Percentiles rank a stretch among this genome's conserved stretches.
Conservation (phyloP, 2,113 vertebrate species). For the Chitala chitala region DNA sequence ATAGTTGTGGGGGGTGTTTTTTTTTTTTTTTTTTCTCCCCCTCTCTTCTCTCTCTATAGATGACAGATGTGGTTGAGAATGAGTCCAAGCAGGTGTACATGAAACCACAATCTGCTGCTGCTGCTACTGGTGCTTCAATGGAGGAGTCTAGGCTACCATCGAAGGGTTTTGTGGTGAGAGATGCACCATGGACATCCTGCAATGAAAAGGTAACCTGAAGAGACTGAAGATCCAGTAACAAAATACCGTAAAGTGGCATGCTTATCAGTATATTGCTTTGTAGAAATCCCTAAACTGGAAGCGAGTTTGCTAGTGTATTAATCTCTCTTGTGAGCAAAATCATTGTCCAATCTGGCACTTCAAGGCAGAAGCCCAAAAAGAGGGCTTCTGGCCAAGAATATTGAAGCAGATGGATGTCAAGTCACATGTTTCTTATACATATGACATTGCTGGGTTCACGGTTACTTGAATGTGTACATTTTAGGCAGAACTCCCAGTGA, state of each 20-base stretch:
- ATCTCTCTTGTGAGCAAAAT: too few relatives aligned
- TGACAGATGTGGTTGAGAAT: slow-evolving; percentile 86
- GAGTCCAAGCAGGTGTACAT: slow-evolving; percentile 85
- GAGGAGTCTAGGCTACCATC: slow-evolving; percentile 79
- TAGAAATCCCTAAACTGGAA: too few relatives aligned
- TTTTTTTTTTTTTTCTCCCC: not conserved
- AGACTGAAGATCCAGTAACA: not conserved
- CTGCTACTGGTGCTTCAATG: slow-evolving; percentile 55
- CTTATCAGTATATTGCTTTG: too few relatives aligned
- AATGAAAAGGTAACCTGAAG: slow-evolving; percentile 74
- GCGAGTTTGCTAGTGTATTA: too few relatives aligned
- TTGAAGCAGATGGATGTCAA: too few relatives aligned
- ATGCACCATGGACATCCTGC: slow-evolving; percentile 87
- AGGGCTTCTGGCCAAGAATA: too few relatives aligned
- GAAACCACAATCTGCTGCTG: slow-evolving; percentile 70
- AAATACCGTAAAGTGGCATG: too few relatives aligned
- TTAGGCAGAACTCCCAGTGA: not conserved
- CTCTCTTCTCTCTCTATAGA: slow-evolving; percentile 49
- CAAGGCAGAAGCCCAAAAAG: too few relatives aligned
- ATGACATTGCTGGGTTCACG: not conserved
- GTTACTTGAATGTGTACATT: not conserved
- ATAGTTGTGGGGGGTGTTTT: too few relatives aligned
- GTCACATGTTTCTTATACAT: too few relatives aligned
- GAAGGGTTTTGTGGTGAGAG: slow-evolving; percentile 95
- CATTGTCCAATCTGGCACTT: too few relatives aligned